Evolutionary conservation across 2,888 invertebrate genomes (phyloP).

Genomic region (Resseliella maxima): DNA sequence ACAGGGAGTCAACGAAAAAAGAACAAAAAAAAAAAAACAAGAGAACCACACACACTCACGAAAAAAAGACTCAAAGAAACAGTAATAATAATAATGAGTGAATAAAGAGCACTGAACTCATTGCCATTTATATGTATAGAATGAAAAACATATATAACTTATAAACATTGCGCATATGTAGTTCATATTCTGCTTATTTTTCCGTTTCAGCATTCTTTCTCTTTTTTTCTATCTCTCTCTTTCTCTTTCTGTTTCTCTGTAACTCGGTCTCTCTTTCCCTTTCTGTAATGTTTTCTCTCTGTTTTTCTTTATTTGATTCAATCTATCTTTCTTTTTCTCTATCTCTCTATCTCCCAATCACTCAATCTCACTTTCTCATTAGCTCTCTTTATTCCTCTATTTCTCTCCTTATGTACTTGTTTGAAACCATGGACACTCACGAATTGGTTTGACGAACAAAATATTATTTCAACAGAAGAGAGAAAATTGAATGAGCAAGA

Average conservation of each 20-base stretch:
- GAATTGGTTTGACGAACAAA: conserved; percentile 1
- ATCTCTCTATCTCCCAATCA: no score
- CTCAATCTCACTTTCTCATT: no score
- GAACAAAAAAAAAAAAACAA: background rate
- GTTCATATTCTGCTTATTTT: background rate
- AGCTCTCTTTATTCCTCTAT: no score
- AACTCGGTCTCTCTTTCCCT: background rate
- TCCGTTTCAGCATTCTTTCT: background rate
- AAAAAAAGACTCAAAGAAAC: conserved; percentile 7
- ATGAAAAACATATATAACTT: conserved; percentile 22
- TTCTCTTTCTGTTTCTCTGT: background rate
- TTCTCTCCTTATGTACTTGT: background rate
- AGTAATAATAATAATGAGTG: conserved; percentile 53
- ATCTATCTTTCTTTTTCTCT: no score
- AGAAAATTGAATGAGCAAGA: background rate
- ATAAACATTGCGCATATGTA: conserved; percentile 47
- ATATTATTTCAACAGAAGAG: background rate
- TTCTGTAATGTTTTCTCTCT: no score
- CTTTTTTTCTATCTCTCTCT: background rate
- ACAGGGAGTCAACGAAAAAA: conserved; percentile 6
- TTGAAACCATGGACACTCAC: background rate
- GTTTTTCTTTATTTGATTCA: no score
- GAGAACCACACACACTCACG: background rate
- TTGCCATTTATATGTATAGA: conserved; percentile 43
- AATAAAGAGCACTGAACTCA: conserved; percentile 55